Base-by-base conservation (phyloP, 2,888 invertebrate genomes). In the Mesorhabditis spiculigera region DNA sequence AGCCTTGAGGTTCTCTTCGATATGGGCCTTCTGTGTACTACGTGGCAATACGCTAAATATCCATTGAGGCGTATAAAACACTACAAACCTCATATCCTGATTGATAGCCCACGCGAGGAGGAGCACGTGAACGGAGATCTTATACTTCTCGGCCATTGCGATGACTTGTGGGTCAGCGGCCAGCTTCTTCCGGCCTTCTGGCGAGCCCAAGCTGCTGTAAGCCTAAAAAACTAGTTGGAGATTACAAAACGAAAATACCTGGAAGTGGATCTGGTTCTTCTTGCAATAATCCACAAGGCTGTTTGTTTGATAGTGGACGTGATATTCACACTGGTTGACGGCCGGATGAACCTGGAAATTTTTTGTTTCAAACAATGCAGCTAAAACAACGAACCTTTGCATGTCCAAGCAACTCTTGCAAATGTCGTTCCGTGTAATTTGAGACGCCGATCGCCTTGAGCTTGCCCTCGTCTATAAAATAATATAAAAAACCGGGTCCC, bases 361-460 rank as follows among this genome's bases (percentile, higher is more conserved):
- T 28, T n/a, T 28, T 28, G 28, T 28, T 28, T 28, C 28, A 28
- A 28, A 28, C 28, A 28, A 28, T 28, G 28, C 28, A 28, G 28
- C 28, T 28, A 28, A 28, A 28, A 28, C 28, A 28, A 28, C 28
- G 28, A 28, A 89, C 88, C 73, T 88, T 87, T 67, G 86, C 86
- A 61, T 81, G 73, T 4, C 70, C 68, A n/a, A 88, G 76, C 45
- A 93, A 86, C 74, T 92, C 90, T 69, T 89, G 87, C 45, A 93
- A 85, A 87, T 93, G 93, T 43, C 86, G 86, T 0, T 90, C 86
- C 4, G 90, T 91, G 81, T 91, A 93, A 87, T 93, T 93, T 0
- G 93, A 92, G 0, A 93, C 93, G 0, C 93, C 93, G 77, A 93
- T 91, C 4, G 91, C 90, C 81, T 89, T 87, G 13, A 90, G 70